A percentile compares a stretch with the other conserved stretches of the same genome.
Conservation (phyloP, 2,797 vertebrate species). For the Sebastes umbrosus region DNA sequence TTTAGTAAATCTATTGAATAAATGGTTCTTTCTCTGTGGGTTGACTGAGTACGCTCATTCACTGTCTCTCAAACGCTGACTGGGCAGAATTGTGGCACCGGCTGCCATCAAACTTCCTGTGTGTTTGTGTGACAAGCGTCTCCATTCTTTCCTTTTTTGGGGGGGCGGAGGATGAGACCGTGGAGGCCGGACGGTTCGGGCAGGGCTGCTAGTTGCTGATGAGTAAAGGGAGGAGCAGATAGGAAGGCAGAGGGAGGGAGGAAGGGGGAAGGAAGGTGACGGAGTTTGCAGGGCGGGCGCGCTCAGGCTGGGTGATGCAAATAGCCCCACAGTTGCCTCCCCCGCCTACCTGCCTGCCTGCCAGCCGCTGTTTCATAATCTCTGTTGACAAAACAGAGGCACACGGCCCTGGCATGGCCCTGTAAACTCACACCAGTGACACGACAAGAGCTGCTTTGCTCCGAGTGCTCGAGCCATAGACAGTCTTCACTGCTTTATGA, state of each 20-base stretch:
- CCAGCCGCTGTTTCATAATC: constrained; percentile 65
- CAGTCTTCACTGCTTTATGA: background rate
- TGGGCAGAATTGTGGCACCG: background rate
- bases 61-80: background rate
- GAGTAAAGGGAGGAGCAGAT: constrained; percentile 15
- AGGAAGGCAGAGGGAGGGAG: background rate
- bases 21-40: background rate
- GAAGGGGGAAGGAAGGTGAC: constrained; percentile 20
- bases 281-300: constrained; percentile 14
- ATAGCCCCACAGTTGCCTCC: constrained; percentile 25
- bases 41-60: background rate
- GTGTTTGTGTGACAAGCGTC: constrained; percentile 13
- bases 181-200: background rate
- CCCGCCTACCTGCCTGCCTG: constrained; percentile 18
- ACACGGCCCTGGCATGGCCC: constrained; percentile 34
- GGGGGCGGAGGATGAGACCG: background rate
- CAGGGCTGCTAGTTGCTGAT: constrained; percentile 1
- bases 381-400: constrained; percentile 76
- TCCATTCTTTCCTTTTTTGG: background rate
- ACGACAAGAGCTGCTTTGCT: background rate
- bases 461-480: background rate
- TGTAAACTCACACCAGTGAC: constrained; percentile 42
- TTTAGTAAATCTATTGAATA: background rate
- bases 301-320: constrained; percentile 48
- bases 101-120: constrained; percentile 34